These are phyloP conservation scores for Penaeus indicus DNA, from an alignment of 1,140 invertebrate species.

Conservation along the genomic window DNA sequence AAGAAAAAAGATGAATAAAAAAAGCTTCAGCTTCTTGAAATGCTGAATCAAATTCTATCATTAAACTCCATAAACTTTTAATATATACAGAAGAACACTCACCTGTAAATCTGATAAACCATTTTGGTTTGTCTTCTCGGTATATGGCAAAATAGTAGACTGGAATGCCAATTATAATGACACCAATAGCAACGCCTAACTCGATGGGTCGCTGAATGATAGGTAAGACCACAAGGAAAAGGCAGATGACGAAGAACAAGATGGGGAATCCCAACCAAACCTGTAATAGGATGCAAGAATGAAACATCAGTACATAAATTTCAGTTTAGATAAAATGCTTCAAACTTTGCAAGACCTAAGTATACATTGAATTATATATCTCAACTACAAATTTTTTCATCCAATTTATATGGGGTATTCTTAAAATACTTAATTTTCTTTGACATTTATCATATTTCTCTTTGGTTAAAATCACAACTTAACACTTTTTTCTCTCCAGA, in stretches of 20 bases:
- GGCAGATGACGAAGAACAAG: conserved; percentile 85
- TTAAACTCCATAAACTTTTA: too few relatives aligned
- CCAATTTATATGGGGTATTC: too few relatives aligned
- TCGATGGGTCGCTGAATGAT: conserved; percentile 83
- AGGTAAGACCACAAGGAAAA: conserved; percentile 86
- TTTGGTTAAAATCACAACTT: background rate
- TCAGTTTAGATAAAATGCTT: conserved; percentile 9
- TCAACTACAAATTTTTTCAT: too few relatives aligned
- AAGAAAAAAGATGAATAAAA: too few relatives aligned
- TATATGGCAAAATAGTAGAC: conserved; percentile 76
- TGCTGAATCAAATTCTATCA: too few relatives aligned
- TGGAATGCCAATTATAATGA: conserved; percentile 90
- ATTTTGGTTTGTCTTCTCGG: conserved; percentile 40
- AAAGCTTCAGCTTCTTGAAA: too few relatives aligned
- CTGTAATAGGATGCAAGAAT: conserved; percentile 68
- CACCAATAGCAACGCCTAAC: conserved; percentile 85
- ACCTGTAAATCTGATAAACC: conserved; percentile 47
- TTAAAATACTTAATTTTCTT: conserved; percentile 66
- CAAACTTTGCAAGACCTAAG: conserved; percentile 56
- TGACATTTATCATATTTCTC: background rate
- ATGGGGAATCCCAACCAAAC: conserved; percentile 83
- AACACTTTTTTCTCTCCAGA: background rate
- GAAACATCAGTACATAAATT: conserved; percentile 56
- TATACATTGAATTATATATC: too few relatives aligned
- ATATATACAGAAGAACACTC: background rate